Evolutionary conservation across 2,888 invertebrate genomes (phyloP).

Genomic region (Parnassius orleans): DNA sequence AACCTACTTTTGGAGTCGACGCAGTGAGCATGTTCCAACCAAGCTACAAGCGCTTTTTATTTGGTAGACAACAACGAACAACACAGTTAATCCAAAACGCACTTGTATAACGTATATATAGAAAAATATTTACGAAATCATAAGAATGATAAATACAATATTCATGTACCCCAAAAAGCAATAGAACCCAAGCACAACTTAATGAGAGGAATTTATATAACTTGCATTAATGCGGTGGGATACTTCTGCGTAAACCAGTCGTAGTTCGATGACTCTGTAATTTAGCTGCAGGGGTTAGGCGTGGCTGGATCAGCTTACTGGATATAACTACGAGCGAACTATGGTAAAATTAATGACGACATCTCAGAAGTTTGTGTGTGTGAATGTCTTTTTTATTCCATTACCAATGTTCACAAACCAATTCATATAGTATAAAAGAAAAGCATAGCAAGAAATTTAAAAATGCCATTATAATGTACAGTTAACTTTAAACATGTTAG

Average conservation of each 20-base stretch:
- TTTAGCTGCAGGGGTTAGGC: constrained; percentile 38
- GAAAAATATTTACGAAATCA: neutral
- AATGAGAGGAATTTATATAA: constrained; percentile 31
- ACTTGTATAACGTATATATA: too few relatives aligned
- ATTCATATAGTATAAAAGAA: too few relatives aligned
- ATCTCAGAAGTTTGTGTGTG: neutral
- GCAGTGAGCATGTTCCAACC: too few relatives aligned
- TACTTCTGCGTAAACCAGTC: constrained; percentile 50
- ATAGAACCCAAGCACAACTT: constrained; percentile 13
- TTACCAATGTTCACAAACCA: too few relatives aligned
- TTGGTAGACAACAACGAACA: too few relatives aligned
- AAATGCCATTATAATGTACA: too few relatives aligned
- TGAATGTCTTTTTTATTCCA: too few relatives aligned
- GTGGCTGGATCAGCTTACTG: constrained; percentile 42
- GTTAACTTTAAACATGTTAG: too few relatives aligned
- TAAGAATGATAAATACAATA: neutral
- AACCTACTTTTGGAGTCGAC: too few relatives aligned
- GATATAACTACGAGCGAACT: constrained; percentile 31
- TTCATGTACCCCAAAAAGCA: neutral
- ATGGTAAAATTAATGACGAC: constrained; percentile 5
- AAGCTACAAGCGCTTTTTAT: too few relatives aligned
- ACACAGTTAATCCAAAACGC: neutral
- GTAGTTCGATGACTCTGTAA: constrained; percentile 53
- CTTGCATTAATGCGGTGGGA: constrained; percentile 24
- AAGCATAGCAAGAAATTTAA: too few relatives aligned